Evolutionary conservation across 2,797 vertebrate genomes (phyloP), one percentile per base, ranked within the genome.

Genomic region (Pantherophis vulpinus): DNA sequence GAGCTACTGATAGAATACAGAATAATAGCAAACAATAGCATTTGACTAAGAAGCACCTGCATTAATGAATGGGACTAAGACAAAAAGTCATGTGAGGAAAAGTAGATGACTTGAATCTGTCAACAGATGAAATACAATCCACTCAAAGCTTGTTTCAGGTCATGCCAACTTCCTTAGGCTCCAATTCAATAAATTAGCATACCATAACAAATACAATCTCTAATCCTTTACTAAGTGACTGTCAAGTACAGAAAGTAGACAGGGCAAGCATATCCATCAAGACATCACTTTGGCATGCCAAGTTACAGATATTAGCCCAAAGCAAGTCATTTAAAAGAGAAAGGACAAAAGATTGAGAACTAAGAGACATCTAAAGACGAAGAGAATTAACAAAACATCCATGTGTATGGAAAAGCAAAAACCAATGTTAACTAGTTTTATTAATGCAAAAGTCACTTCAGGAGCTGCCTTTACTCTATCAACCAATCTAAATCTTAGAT

Each of bases 171-270:
- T 59, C 60, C 58, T 95, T 60, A 92, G 3, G 51, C 54, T 92
- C 92, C 94, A 86, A 91, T 92, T 83, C 0, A 0, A 4, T 18
- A 32, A 54, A 87, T 74, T 87, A 47, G 90, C 20, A 91, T 60
- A 20, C 59, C 88, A 89, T 94, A 94, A 96, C 93, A 96, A 96
- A 94, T 95, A 96, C 56, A 92, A 95, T 59, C 8, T 87, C 83
- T 90, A 93, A 88, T 94, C 91, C 37, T 95, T 88, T 96, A 94
- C 92, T 94, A 96, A 96, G 90, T 93, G 51, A 92, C 27, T 47
- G 66, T 93, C 92, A 79, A 90, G 91, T n/a, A 91, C 90, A 59
- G 66, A 91, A 93, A 92, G 29, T 6, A 42, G 91, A 79, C 0
- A 23, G 1, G 2, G 47, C 87, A 90, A 56, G 42, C 7, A 93